Conservation (phyloP, 1,140 invertebrate species). For the Heterodera carotae region DNA sequence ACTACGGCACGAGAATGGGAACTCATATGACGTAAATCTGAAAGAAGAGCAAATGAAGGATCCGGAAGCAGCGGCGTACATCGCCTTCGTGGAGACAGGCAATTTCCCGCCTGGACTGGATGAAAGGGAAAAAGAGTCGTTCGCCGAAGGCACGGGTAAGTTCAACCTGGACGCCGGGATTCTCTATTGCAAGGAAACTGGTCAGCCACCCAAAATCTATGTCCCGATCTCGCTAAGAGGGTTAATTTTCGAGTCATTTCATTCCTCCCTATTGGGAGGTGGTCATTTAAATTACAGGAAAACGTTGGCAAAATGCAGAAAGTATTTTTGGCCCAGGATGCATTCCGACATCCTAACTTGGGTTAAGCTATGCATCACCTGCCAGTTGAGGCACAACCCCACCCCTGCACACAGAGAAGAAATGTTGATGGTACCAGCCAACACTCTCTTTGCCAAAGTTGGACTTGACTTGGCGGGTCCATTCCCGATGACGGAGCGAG, state of each 20-base stretch:
- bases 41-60: neutral
- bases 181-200: neutral
- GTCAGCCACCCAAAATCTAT: neutral
- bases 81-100: neutral
- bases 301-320: constrained; percentile 16
- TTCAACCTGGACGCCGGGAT: neutral
- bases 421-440: neutral
- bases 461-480: constrained; percentile 37
- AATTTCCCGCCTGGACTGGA: neutral
- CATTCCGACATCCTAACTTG: neutral
- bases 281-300: constrained; percentile 30
- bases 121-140: neutral
- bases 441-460: constrained; percentile 32
- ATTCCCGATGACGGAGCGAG: constrained; percentile 7
- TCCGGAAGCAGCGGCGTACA: neutral
- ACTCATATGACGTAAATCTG: neutral
- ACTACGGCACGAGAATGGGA: neutral
- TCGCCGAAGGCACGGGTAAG: neutral
- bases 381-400: constrained; percentile 26
- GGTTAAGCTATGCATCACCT: constrained; percentile 13
- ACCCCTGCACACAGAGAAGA: neutral
- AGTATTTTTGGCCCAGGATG: constrained; percentile 39
- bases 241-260: constrained; percentile 24
- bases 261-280: constrained; percentile 13
- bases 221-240: constrained; percentile 4